Conservation (phyloP, 2,888 invertebrate species). For the Meteorus colon region DNA sequence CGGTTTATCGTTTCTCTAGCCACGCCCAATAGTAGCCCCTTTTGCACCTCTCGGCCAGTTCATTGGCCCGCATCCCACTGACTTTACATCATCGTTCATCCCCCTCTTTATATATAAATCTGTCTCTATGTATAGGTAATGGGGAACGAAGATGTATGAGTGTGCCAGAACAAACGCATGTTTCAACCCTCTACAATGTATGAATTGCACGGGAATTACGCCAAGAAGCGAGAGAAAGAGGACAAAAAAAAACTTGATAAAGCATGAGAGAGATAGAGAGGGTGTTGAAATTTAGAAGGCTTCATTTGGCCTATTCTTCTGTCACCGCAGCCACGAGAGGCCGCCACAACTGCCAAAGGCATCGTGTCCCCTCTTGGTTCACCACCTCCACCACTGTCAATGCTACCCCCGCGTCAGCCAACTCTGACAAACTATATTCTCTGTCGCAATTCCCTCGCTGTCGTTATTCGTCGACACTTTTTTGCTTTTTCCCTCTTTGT, state of each 20-base stretch:
- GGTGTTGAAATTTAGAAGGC: constrained; percentile 70
- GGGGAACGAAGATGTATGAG: constrained; percentile 13
- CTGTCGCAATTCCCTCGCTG: too few relatives aligned
- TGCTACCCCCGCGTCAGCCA: too few relatives aligned
- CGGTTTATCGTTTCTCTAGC: constrained; percentile 52
- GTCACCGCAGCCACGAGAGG: constrained; percentile 15
- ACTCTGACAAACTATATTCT: too few relatives aligned
- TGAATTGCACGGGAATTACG: constrained; percentile 13
- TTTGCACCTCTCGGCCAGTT: constrained; percentile 63
- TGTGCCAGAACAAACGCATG: constrained; percentile 20
- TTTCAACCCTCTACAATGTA: constrained; percentile 25
- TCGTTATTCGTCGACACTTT: too few relatives aligned
- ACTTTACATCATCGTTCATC: constrained; percentile 67
- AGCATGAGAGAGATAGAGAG: constrained; percentile 39
- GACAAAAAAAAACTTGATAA: not conserved
- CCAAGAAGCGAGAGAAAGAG: constrained; percentile 8
- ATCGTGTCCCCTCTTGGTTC: not conserved
- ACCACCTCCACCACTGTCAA: not conserved
- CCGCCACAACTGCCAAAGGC: constrained; percentile 17
- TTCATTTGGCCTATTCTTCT: constrained; percentile 70
- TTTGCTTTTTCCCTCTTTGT: too few relatives aligned
- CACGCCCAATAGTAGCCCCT: constrained; percentile 68
- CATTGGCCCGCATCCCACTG: constrained; percentile 68
- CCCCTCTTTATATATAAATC: constrained; percentile 43
- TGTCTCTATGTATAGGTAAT: not conserved